Percentiles rank a stretch among this genome's conserved stretches.
Evolutionary conservation across 2,888 invertebrate species (phyloP).

Genomic region (Trilocha varians): DNA sequence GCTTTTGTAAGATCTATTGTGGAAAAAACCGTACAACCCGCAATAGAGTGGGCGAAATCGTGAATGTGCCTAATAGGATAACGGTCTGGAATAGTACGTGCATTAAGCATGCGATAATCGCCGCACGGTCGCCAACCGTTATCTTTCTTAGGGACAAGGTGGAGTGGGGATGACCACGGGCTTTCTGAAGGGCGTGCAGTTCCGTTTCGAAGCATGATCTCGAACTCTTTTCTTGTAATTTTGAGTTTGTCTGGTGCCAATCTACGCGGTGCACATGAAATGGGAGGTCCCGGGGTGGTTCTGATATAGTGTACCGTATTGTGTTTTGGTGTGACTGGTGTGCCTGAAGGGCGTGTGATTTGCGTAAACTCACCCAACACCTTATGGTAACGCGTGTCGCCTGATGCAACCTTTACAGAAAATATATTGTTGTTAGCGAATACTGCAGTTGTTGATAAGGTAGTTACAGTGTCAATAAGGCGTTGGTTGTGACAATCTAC

Average conservation of each 20-base stretch:
- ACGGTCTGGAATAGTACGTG: slow-evolving; percentile 7
- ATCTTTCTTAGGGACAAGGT: slow-evolving; percentile 10
- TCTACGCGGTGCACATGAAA: slow-evolving; percentile 2
- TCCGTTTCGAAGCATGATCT: background rate
- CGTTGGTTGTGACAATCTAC: too few relatives aligned
- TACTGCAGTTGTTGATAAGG: too few relatives aligned
- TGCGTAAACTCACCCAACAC: too few relatives aligned
- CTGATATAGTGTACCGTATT: slow-evolving; percentile 3
- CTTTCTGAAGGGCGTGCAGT: slow-evolving; percentile 5
- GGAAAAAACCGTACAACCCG: slow-evolving; percentile 5
- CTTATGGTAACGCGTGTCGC: too few relatives aligned
- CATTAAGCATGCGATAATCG: slow-evolving; percentile 9
- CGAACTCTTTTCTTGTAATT: background rate
- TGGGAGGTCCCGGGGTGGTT: slow-evolving; percentile 3
- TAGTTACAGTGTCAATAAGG: too few relatives aligned
- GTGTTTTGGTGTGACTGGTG: background rate
- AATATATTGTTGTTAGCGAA: too few relatives aligned
- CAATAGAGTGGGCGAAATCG: slow-evolving; percentile 7
- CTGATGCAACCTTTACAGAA: too few relatives aligned
- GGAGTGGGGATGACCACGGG: slow-evolving; percentile 10
- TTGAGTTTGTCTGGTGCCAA: slow-evolving; percentile 3
- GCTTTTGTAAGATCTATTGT: slow-evolving; percentile 15
- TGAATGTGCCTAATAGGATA: slow-evolving; percentile 8
- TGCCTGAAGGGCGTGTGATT: background rate
- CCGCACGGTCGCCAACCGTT: slow-evolving; percentile 11